Evolutionary conservation across 2,888 invertebrate species (phyloP).

Genomic region (Tiphia femorata): DNA sequence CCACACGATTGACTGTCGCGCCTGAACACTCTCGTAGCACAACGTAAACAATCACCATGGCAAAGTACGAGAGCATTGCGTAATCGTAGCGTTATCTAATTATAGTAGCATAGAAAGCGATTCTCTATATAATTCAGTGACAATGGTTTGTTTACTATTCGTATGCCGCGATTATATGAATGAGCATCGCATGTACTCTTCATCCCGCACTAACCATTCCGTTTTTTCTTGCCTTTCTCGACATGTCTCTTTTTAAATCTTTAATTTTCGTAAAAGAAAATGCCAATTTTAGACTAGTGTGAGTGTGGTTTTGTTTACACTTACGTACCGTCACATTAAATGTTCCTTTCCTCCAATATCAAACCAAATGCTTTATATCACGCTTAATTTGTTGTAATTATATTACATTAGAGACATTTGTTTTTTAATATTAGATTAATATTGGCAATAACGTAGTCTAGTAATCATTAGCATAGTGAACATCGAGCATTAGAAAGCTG

Average conservation of each 20-base stretch:
- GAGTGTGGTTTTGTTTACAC: slow-evolving; percentile 33
- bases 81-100: slow-evolving; percentile 58
- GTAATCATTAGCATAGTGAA: no score
- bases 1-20: slow-evolving; percentile 15
- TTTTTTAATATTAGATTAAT: background rate
- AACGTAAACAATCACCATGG: slow-evolving; percentile 59
- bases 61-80: slow-evolving; percentile 63
- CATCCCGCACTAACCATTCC: background rate
- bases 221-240: slow-evolving; percentile 23
- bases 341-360: background rate
- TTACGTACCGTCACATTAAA: background rate
- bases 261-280: slow-evolving; percentile 53
- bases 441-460: no score
- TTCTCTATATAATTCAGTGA: slow-evolving; percentile 40
- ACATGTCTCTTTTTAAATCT: slow-evolving; percentile 56
- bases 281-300: slow-evolving; percentile 57
- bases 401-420: background rate
- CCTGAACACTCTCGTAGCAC: slow-evolving; percentile 11
- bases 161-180: slow-evolving; percentile 18
- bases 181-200: slow-evolving; percentile 1
- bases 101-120: slow-evolving; percentile 40
- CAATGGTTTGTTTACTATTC: slow-evolving; percentile 54
- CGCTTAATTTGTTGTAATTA: background rate
- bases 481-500: no score
- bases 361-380: background rate